These are phyloP conservation scores for Thunnus maccoyii DNA, from an alignment of 2,113 vertebrate genomes.

Conservation along the genomic window DNA sequence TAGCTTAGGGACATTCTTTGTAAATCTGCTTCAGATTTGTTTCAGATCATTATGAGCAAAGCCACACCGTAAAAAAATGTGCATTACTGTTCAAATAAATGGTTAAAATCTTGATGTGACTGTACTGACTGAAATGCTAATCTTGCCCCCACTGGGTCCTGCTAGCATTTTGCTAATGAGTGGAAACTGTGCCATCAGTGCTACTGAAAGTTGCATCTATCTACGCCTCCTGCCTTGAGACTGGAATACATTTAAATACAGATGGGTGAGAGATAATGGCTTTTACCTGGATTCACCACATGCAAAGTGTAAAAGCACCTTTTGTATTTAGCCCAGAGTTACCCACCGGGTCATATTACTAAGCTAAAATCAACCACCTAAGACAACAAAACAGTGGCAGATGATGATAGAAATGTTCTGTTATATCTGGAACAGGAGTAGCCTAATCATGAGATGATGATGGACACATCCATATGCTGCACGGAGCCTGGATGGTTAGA, in stretches of 20 bases:
- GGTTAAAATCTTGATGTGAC: slow-evolving; percentile 18
- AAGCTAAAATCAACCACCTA: slow-evolving; percentile 35
- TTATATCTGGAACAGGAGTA: slow-evolving; percentile 39
- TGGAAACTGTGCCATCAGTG: slow-evolving; percentile 11
- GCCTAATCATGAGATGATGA: slow-evolving; percentile 39
- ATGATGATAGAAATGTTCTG: slow-evolving; percentile 60
- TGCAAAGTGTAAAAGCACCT: slow-evolving; percentile 27
- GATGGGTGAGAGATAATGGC: slow-evolving; percentile 51
- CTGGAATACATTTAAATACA: slow-evolving; percentile 50
- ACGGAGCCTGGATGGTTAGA: slow-evolving; percentile 22
- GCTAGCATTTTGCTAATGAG: slow-evolving; percentile 22
- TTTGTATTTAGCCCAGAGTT: slow-evolving; percentile 40
- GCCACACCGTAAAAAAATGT: background rate
- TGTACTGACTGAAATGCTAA: slow-evolving; percentile 22
- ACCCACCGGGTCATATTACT: slow-evolving; percentile 23
- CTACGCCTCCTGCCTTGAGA: slow-evolving; percentile 30
- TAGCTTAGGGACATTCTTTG: slow-evolving; percentile 24
- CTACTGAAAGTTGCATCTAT: slow-evolving; percentile 30
- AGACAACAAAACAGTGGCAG: slow-evolving; percentile 23
- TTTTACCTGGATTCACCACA: slow-evolving; percentile 61
- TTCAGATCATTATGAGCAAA: slow-evolving; percentile 13
- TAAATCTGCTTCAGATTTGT: slow-evolving; percentile 17
- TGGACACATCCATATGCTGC: slow-evolving; percentile 62
- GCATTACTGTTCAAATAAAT: slow-evolving; percentile 17
- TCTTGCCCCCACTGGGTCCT: background rate